Percentiles rank a stretch among this genome's conserved stretches.
Conservation (phyloP, 2,888 invertebrate genomes). For the Phrixothrix hirtus region DNA sequence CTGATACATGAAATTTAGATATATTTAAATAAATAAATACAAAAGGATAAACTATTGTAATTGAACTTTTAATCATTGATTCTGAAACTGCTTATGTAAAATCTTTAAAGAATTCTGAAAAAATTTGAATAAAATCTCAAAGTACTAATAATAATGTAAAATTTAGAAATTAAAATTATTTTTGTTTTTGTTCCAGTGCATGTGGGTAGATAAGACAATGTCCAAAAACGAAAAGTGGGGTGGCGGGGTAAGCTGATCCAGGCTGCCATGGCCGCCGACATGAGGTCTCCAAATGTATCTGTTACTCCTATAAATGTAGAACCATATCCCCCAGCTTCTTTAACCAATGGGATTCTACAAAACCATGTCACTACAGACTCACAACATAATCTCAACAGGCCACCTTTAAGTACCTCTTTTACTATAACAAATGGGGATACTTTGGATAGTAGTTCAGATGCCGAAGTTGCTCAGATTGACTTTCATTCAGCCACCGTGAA, state of each 20-base stretch:
- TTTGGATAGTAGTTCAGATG: slow-evolving; percentile 72
- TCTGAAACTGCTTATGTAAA: too few species aligned
- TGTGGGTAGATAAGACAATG: slow-evolving; percentile 28
- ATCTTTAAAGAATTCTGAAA: too few species aligned
- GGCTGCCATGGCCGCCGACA: slow-evolving; percentile 53
- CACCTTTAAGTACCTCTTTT: slow-evolving; percentile 16
- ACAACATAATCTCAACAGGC: slow-evolving; percentile 15
- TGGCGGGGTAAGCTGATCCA: slow-evolving; percentile 52
- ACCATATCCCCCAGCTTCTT: slow-evolving; percentile 37
- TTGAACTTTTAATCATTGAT: too few species aligned
- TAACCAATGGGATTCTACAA: slow-evolving; percentile 24
- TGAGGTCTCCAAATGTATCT: slow-evolving; percentile 66
- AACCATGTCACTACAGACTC: slow-evolving; percentile 35
- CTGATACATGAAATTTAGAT: too few species aligned
- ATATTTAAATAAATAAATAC: too few species aligned
- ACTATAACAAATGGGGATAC: slow-evolving; percentile 38
- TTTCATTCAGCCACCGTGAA: slow-evolving; percentile 60
- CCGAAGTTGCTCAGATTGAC: slow-evolving; percentile 80
- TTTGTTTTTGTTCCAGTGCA: slow-evolving; percentile 30
- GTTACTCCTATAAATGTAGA: slow-evolving; percentile 79
- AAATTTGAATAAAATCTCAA: too few species aligned
- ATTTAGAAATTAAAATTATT: too few species aligned
- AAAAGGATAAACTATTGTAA: too few species aligned
- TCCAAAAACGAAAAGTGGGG: slow-evolving; percentile 30
- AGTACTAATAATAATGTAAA: too few species aligned